phyloP scores from a whole-genome alignment of 1,140 invertebrate species.

The Drosophila kepulauana region DNA sequence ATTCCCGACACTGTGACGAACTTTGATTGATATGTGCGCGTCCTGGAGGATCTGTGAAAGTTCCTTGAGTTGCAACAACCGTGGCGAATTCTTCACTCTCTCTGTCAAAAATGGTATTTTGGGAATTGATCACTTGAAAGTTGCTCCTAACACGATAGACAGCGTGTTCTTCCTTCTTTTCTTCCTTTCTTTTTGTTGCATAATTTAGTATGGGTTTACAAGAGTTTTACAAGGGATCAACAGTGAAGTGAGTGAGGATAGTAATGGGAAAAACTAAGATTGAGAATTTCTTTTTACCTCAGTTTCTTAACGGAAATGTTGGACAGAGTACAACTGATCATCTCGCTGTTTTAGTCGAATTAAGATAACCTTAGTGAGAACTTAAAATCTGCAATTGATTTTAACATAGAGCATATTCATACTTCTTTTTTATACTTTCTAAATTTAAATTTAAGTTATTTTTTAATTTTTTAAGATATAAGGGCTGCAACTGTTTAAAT shows the following conservation, averaged over 20 bases:
- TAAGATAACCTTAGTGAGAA: too few species aligned
- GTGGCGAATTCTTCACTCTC: constrained; percentile 63
- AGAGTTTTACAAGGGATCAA: constrained; percentile 65
- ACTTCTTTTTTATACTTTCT: too few species aligned
- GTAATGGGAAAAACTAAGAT: constrained; percentile 46
- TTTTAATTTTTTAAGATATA: too few species aligned
- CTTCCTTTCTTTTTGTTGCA: constrained; percentile 60
- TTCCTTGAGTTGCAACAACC: constrained; percentile 57
- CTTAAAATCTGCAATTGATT: too few species aligned
- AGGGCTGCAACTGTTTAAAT: too few species aligned
- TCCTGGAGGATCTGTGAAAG: constrained; percentile 63
- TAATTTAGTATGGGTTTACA: constrained; percentile 73
- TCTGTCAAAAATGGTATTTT: constrained; percentile 59
- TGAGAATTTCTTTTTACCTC: background rate
- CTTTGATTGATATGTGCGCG: constrained; percentile 82
- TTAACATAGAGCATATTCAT: too few species aligned
- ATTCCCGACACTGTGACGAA: constrained; percentile 84
- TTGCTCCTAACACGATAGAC: constrained; percentile 64
- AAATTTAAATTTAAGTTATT: too few species aligned
- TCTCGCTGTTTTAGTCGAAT: too few species aligned
- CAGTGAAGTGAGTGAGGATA: constrained; percentile 28
- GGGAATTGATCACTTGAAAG: constrained; percentile 74
- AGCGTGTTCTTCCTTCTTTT: constrained; percentile 39
- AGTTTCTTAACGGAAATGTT: background rate
- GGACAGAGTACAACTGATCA: too few species aligned